Evolutionary conservation across 2,888 invertebrate species (phyloP).

Genomic region (Physocephala rufipes): DNA sequence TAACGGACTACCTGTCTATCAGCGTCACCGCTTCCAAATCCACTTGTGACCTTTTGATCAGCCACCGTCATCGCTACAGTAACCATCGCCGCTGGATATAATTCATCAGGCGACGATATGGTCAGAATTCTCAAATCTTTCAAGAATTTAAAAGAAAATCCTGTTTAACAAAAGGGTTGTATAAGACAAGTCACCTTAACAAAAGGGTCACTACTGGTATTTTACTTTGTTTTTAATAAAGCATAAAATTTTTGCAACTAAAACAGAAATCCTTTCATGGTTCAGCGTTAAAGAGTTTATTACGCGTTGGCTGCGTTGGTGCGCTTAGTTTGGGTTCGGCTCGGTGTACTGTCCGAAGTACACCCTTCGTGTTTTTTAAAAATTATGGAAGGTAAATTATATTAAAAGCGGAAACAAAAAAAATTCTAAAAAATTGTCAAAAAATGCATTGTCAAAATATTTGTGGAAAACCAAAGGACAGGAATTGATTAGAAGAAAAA

Average conservation of each 20-base stretch:
- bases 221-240: background rate
- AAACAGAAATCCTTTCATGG: slow-evolving; percentile 4
- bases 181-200: background rate
- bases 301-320: background rate
- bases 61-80: no score
- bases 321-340: no score
- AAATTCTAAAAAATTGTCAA: slow-evolving; percentile 46
- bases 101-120: no score
- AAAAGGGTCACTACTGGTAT: background rate
- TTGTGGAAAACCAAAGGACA: background rate
- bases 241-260: background rate
- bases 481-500: slow-evolving; percentile 17
- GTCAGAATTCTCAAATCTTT: background rate
- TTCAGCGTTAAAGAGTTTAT: background rate
- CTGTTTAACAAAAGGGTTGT: background rate
- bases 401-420: slow-evolving; percentile 50
- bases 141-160: background rate
- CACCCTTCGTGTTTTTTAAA: slow-evolving; percentile 8
- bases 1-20: no score
- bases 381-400: slow-evolving; percentile 55
- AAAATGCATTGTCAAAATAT: no score
- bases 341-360: background rate
- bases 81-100: no score
- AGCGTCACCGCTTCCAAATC: no score
- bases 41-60: no score